Evolutionary conservation across 2,113 vertebrate genomes (phyloP).

Genomic region (Lagenorhynchus albirostris): DNA sequence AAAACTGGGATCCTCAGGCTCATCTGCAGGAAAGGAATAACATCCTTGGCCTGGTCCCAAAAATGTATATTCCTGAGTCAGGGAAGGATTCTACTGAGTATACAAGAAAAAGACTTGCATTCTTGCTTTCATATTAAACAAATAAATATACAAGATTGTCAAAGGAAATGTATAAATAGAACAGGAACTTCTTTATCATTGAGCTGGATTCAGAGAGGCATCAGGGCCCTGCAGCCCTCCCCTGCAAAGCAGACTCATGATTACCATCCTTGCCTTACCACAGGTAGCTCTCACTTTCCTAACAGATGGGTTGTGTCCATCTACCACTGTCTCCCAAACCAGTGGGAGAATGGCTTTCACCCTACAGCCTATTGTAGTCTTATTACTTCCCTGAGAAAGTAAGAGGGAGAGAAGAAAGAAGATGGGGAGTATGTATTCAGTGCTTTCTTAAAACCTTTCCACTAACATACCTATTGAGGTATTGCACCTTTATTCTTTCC

Average conservation of each 20-base stretch:
- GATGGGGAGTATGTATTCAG: background rate
- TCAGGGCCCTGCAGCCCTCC: background rate
- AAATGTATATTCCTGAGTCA: constrained; percentile 15
- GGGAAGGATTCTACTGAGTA: background rate
- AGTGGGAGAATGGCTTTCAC: background rate
- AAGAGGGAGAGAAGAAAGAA: background rate
- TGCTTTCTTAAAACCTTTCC: background rate
- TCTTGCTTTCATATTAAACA: constrained; percentile 27
- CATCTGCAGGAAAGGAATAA: constrained; percentile 5
- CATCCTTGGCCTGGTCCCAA: background rate
- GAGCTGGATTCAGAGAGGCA: background rate
- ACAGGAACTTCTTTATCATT: constrained; percentile 10
- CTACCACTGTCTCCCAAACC: background rate
- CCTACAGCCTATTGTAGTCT: background rate
- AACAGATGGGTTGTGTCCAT: background rate
- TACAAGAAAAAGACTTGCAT: background rate
- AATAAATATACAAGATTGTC: background rate
- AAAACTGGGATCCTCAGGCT: constrained; percentile 26
- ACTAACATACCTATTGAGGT: background rate
- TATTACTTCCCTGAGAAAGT: background rate
- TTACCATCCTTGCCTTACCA: background rate
- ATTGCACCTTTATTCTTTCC: background rate
- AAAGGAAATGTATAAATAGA: constrained; percentile 26
- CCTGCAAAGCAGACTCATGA: background rate
- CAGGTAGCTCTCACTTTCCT: background rate